A percentile compares a stretch with the other conserved stretches of the same genome.
Evolutionary conservation across 2,797 vertebrate genomes (phyloP).

Genomic region (Squalus acanthias): DNA sequence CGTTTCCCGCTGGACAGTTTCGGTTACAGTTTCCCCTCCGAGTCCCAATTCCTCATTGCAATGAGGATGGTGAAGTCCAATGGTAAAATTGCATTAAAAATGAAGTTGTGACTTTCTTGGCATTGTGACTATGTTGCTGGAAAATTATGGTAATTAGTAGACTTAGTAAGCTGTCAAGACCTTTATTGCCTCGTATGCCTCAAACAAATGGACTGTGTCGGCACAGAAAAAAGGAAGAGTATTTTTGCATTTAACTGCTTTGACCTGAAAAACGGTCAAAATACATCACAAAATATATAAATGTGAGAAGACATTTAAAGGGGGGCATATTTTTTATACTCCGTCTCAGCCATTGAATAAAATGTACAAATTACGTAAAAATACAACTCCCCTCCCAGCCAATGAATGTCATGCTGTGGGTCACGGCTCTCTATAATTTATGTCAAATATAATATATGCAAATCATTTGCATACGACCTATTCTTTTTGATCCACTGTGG

Average conservation of each 20-base stretch:
- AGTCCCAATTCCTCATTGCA: not conserved
- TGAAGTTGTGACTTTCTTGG: not conserved
- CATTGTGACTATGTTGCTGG: not conserved
- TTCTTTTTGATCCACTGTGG: not conserved
- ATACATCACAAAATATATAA: not conserved
- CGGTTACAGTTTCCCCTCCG: not conserved
- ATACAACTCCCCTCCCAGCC: not conserved
- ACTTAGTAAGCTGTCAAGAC: slow-evolving; percentile 1
- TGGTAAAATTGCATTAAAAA: not conserved
- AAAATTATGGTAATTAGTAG: slow-evolving; percentile 14
- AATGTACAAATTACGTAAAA: not conserved
- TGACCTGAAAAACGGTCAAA: not conserved
- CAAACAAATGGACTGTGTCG: not conserved
- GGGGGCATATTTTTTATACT: no score
- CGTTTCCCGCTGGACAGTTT: not conserved
- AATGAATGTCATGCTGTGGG: slow-evolving; percentile 6
- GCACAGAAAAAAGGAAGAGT: not conserved
- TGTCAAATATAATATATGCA: slow-evolving; percentile 29
- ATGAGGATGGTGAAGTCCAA: not conserved
- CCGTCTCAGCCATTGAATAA: not conserved
- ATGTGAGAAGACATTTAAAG: not conserved
- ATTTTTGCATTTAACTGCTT: not conserved
- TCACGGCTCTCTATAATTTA: slow-evolving; percentile 23
- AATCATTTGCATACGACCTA: not conserved
- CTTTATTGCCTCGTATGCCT: not conserved